phyloP scores from a whole-genome alignment of 2,797 vertebrate genomes.

The Rachycentron canadum region DNA sequence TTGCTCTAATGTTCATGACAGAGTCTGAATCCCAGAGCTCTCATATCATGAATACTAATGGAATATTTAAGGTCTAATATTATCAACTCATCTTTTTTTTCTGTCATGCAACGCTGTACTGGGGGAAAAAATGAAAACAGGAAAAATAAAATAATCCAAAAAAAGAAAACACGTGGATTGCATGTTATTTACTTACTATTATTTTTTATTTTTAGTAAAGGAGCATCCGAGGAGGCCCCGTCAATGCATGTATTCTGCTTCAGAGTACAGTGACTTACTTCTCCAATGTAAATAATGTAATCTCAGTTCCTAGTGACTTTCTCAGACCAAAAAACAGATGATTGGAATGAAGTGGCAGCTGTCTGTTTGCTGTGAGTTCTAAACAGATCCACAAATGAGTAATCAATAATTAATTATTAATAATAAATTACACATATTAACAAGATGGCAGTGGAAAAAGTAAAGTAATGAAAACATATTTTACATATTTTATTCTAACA shows the following conservation, averaged over 20 bases:
- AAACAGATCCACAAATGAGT: background rate
- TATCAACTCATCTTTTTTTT: slow-evolving; percentile 14
- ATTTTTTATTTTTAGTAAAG: background rate
- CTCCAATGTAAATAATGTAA: background rate
- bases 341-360: background rate
- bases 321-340: background rate
- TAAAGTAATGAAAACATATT: background rate
- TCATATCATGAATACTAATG: slow-evolving; percentile 8
- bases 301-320: background rate
- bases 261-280: too few species aligned
- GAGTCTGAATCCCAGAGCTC: slow-evolving; percentile 34
- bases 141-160: slow-evolving; percentile 49
- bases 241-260: background rate
- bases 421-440: background rate
- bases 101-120: slow-evolving; percentile 41
- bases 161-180: background rate
- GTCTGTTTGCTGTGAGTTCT: background rate
- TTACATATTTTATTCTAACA: background rate
- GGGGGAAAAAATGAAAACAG: slow-evolving; percentile 26
- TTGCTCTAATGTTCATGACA: slow-evolving; percentile 30
- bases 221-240: background rate
- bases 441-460: background rate
- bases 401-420: slow-evolving; percentile 4
- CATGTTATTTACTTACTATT: too few species aligned
- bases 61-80: slow-evolving; percentile 43